A percentile compares a stretch with the other conserved stretches of the same genome.
Evolutionary conservation across 1,140 invertebrate genomes (phyloP).

Genomic region (Zaprionus nigranus): DNA sequence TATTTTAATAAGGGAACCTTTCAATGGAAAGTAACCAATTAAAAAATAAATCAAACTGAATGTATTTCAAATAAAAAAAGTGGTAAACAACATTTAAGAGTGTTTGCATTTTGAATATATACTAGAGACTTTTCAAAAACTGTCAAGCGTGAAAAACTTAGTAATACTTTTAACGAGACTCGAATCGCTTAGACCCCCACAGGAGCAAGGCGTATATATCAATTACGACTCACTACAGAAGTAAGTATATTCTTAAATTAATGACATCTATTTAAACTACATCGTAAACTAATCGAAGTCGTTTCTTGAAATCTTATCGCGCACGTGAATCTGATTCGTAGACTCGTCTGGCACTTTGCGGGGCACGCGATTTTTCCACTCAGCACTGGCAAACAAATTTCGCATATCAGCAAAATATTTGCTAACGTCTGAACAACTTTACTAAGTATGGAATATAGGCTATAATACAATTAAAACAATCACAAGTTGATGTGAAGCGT

Average conservation of each 20-base stretch:
- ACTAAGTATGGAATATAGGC: slow-evolving; percentile 13
- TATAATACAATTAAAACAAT: slow-evolving; percentile 21
- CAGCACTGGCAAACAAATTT: background rate
- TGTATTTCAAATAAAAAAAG: slow-evolving; percentile 47
- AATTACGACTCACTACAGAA: slow-evolving; percentile 54
- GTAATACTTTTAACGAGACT: slow-evolving; percentile 21
- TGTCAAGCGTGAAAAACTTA: slow-evolving; percentile 44
- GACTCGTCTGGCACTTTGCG: slow-evolving; percentile 8
- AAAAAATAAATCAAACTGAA: slow-evolving; percentile 14
- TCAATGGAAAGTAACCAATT: slow-evolving; percentile 20
- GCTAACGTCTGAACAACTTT: slow-evolving; percentile 20
- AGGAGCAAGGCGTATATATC: slow-evolving; percentile 19
- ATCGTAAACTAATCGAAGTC: slow-evolving; percentile 7
- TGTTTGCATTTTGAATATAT: background rate
- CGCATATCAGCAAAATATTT: slow-evolving; percentile 27
- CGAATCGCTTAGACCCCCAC: background rate
- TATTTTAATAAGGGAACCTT: slow-evolving; percentile 66
- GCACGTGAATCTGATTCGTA: slow-evolving; percentile 24
- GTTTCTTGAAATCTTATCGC: slow-evolving; percentile 21
- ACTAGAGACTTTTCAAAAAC: background rate
- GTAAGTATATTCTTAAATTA: slow-evolving; percentile 45
- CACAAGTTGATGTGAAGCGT: slow-evolving; percentile 52
- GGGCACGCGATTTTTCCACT: slow-evolving; percentile 17
- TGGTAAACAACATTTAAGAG: slow-evolving; percentile 2
- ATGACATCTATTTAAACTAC: background rate